Percentiles rank a stretch among this genome's conserved stretches.
phyloP scores from a whole-genome alignment of 2,113 vertebrate species.

The Odobenus rosmarus region DNA sequence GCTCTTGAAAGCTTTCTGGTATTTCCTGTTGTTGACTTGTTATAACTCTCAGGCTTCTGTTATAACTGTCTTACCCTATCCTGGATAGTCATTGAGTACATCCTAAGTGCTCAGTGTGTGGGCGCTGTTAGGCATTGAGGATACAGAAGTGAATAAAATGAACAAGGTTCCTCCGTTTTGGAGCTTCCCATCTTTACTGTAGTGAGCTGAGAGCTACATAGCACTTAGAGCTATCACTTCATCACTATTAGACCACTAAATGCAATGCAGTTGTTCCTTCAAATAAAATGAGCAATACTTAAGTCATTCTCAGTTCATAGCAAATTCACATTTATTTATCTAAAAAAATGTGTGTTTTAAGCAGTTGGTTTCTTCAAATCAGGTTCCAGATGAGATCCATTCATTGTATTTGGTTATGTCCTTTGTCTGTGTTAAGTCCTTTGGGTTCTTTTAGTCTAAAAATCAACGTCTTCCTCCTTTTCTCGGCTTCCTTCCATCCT shows the following conservation, averaged over 20 bases:
- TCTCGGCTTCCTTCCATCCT: not conserved
- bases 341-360: not conserved
- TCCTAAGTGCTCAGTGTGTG: not conserved
- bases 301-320: not conserved
- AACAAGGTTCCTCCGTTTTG: not conserved
- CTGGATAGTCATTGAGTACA: not conserved
- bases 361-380: not conserved
- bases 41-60: not conserved
- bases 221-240: not conserved
- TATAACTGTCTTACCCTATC: not conserved
- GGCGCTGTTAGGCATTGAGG: not conserved
- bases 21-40: not conserved
- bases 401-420: not conserved
- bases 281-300: not conserved
- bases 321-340: constrained; percentile 22
- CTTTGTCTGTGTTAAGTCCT: not conserved
- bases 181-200: not conserved
- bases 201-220: not conserved
- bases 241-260: not conserved
- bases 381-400: not conserved
- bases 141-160: not conserved
- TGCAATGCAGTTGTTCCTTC: not conserved
- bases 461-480: too few relatives aligned
- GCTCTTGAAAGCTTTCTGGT: not conserved
- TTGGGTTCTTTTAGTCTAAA: not conserved